Percentiles rank a stretch among this genome's conserved stretches.
Evolutionary conservation across 2,113 vertebrate genomes (phyloP).

Genomic region (Gopherus flavomarginatus): DNA sequence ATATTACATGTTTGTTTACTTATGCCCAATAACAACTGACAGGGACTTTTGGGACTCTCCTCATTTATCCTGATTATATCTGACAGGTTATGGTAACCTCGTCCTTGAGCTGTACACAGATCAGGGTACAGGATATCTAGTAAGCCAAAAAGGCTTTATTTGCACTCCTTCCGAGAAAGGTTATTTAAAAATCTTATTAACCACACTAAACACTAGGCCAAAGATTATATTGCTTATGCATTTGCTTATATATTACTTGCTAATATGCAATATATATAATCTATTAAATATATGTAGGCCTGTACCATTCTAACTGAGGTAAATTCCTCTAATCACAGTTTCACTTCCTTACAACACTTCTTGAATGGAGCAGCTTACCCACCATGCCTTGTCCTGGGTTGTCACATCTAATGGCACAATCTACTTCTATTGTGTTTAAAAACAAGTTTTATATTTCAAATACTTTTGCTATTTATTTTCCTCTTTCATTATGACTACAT

Average conservation of each 20-base stretch:
- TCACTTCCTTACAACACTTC: neutral
- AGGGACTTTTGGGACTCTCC: neutral
- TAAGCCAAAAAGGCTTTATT: neutral
- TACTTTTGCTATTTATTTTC: constrained; percentile 6
- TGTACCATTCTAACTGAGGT: neutral
- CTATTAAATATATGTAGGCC: neutral
- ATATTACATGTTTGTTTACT: neutral
- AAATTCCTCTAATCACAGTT: neutral
- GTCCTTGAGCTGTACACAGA: neutral
- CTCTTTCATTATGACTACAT: constrained; percentile 7
- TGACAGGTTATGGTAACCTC: neutral
- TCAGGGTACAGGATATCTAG: no score
- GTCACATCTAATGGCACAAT: constrained; percentile 10
- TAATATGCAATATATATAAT: neutral
- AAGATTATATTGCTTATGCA: neutral
- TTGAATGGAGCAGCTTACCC: neutral
- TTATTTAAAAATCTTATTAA: neutral
- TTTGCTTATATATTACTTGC: neutral
- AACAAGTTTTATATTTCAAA: constrained; percentile 22
- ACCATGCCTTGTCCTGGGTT: neutral
- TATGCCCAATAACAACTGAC: neutral
- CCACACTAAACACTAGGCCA: neutral
- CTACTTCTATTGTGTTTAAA: constrained; percentile 34
- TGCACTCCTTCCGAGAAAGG: neutral
- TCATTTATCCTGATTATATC: neutral